Percentiles rank a stretch among this genome's conserved stretches.
Conservation (phyloP, 2,797 vertebrate species). For the Chelonia mydas region DNA sequence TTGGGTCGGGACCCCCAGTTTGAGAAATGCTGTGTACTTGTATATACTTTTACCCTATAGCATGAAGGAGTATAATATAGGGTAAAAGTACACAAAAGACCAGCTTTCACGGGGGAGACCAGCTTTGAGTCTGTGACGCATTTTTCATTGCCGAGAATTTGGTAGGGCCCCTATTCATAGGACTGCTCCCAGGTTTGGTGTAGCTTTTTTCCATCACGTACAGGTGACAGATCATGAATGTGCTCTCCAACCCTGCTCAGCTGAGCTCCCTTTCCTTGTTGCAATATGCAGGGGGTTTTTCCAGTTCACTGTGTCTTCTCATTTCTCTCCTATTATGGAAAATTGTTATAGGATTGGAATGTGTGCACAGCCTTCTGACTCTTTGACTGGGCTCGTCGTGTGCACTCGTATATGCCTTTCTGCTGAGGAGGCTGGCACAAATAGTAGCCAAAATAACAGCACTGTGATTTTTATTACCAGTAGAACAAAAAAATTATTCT, state of each 20-base stretch:
- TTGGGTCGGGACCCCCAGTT: too few species aligned
- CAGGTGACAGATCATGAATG: background rate
- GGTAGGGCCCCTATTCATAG: too few species aligned
- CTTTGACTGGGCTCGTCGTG: background rate
- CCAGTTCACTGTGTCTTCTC: slow-evolving; percentile 10
- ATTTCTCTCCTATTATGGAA: slow-evolving; percentile 12
- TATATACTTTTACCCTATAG: too few species aligned
- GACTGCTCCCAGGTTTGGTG: background rate
- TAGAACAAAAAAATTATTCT: background rate
- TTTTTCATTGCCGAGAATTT: too few species aligned
- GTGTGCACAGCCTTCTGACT: background rate
- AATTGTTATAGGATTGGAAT: background rate
- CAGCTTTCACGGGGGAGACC: too few species aligned
- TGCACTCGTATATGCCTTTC: background rate
- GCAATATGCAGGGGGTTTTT: background rate
- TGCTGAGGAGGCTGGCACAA: background rate
- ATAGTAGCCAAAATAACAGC: background rate
- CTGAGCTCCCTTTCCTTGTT: background rate
- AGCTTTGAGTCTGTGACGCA: too few species aligned
- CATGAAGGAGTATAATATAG: too few species aligned
- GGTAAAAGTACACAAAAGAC: too few species aligned
- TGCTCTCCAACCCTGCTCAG: background rate
- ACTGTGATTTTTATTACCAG: slow-evolving; percentile 3
- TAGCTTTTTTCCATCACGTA: background rate
- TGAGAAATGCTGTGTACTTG: too few species aligned